These are phyloP conservation scores for Phataginus tricuspis DNA, from an alignment of 2,797 vertebrate genomes.

Conservation along the genomic window DNA sequence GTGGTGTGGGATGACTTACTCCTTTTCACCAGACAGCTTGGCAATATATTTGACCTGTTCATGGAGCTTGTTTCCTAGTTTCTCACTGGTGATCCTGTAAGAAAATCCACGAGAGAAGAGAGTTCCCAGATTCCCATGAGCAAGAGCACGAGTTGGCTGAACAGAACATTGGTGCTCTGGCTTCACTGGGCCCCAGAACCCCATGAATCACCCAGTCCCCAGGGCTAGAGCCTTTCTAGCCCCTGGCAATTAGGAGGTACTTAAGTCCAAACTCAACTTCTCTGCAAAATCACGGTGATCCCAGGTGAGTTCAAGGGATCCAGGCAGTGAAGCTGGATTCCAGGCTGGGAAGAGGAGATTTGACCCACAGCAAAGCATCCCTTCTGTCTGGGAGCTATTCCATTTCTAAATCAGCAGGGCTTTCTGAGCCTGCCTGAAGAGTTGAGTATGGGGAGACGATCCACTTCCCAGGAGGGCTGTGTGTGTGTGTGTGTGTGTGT, in stretches of 20 bases:
- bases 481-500: background rate
- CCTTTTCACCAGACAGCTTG: constrained; percentile 86
- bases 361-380: background rate
- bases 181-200: background rate
- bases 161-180: background rate
- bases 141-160: background rate
- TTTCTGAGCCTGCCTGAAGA: background rate
- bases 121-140: background rate
- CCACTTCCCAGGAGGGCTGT: background rate
- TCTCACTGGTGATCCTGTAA: constrained; percentile 87
- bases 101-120: constrained; percentile 8
- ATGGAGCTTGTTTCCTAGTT: constrained; percentile 86
- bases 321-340: background rate
- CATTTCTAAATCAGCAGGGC: background rate
- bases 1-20: constrained; percentile 83
- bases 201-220: no score
- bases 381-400: background rate
- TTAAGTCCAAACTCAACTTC: no score
- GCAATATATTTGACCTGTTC: constrained; percentile 87
- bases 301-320: background rate
- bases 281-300: background rate
- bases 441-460: background rate
- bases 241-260: background rate
- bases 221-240: background rate
- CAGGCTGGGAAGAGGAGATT: background rate